These are phyloP conservation scores for Petroica traversi DNA, from an alignment of 2,113 vertebrate species.

Conservation along the genomic window DNA sequence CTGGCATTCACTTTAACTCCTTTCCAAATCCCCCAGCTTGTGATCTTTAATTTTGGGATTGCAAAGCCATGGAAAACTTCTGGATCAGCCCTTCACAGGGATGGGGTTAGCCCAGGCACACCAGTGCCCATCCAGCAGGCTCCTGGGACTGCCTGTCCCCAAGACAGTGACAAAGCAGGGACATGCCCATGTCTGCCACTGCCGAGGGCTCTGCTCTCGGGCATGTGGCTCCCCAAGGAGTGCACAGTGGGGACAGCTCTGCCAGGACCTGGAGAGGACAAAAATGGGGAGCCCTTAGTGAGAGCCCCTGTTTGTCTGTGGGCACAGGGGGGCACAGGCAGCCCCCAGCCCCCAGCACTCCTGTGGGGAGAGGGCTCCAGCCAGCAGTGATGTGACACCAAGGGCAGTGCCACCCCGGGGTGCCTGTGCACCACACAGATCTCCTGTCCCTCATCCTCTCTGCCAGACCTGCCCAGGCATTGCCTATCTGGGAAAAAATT, in stretches of 20 bases:
- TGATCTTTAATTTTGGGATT: neutral
- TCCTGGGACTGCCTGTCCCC: neutral
- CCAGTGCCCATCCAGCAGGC: fast-evolving
- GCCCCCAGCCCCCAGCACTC: neutral
- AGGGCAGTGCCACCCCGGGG: neutral
- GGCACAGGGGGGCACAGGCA: neutral
- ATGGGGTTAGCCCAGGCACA: neutral
- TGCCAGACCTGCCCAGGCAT: neutral
- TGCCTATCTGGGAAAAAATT: neutral
- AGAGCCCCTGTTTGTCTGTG: neutral
- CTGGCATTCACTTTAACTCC: neutral
- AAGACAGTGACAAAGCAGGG: neutral
- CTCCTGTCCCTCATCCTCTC: neutral
- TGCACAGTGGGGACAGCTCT: neutral
- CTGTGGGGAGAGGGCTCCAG: neutral
- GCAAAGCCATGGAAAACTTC: neutral
- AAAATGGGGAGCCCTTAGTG: fast-evolving
- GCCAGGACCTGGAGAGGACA: neutral
- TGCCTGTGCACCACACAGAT: neutral
- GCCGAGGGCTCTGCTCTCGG: fast-evolving
- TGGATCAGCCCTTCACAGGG: neutral
- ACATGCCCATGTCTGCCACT: neutral
- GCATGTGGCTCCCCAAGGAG: neutral
- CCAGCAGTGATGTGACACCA: neutral
- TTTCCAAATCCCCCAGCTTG: neutral